Evolutionary conservation across 1,140 invertebrate species (phyloP).

Genomic region (Metaphire vulgaris): DNA sequence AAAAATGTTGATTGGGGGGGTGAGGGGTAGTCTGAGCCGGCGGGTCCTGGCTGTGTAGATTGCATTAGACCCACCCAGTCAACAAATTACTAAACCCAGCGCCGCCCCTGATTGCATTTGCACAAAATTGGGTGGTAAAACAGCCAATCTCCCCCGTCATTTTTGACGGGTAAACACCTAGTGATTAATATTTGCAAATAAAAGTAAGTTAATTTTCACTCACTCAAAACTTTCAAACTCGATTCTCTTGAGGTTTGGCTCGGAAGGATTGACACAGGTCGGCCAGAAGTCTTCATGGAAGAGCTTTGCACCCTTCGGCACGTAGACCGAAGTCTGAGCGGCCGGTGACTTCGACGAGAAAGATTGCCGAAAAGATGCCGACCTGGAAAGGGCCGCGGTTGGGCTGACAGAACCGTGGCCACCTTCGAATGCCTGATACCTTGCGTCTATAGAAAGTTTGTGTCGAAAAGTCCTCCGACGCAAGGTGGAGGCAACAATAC

Average conservation of each 20-base stretch:
- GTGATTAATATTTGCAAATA: too few relatives aligned
- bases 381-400: constrained; percentile 20
- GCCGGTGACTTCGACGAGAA: constrained; percentile 7
- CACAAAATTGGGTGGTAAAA: too few relatives aligned
- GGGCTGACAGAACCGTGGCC: constrained; percentile 25
- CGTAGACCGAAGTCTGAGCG: background rate
- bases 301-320: constrained; percentile 19
- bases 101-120: too few relatives aligned
- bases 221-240: constrained; percentile 29
- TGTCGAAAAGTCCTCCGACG: constrained; percentile 28
- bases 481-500: constrained; percentile 28
- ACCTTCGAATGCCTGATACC: constrained; percentile 17
- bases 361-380: constrained; percentile 17
- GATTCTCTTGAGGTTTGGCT: constrained; percentile 11
- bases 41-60: too few relatives aligned
- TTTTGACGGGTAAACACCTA: too few relatives aligned
- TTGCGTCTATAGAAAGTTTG: constrained; percentile 21
- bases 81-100: too few relatives aligned
- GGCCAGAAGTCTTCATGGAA: constrained; percentile 28
- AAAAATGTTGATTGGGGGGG: too few relatives aligned
- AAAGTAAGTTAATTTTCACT: constrained; percentile 6
- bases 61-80: too few relatives aligned
- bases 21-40: too few relatives aligned
- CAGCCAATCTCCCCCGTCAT: too few relatives aligned
- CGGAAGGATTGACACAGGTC: constrained; percentile 14